A percentile compares a stretch with the other conserved stretches of the same genome.
phyloP scores from a whole-genome alignment of 2,113 vertebrate genomes.

The Nibea albiflora region DNA sequence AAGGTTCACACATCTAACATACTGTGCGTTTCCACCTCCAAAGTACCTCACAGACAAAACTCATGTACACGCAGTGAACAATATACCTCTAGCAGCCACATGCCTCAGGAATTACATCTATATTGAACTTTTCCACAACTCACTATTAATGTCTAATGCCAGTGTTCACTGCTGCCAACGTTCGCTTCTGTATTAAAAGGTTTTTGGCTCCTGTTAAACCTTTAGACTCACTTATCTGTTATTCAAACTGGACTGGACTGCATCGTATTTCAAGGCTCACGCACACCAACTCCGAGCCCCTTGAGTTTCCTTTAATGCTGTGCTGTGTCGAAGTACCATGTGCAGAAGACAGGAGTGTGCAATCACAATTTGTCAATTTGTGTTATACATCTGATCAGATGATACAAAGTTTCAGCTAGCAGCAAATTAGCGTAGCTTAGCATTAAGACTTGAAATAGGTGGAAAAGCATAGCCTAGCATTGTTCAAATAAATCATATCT shows the following conservation, averaged over 20 bases:
- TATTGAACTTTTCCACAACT: not conserved
- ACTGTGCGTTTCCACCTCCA: not conserved
- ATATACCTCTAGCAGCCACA: not conserved
- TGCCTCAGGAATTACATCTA: too few relatives aligned
- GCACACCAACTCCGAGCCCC: not conserved
- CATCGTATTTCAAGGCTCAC: not conserved
- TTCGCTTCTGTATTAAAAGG: not conserved
- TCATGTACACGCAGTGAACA: not conserved
- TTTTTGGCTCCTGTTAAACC: not conserved
- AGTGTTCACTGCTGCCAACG: not conserved
- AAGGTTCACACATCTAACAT: not conserved
- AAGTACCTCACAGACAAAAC: not conserved
- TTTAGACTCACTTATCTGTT: not conserved
- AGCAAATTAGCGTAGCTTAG: too few relatives aligned
- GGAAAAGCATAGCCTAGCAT: too few relatives aligned
- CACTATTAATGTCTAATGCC: not conserved
- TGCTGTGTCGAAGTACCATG: too few relatives aligned
- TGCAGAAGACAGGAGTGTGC: too few relatives aligned
- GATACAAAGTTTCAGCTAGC: too few relatives aligned
- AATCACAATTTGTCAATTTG: too few relatives aligned
- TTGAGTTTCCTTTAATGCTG: not conserved
- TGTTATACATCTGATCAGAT: too few relatives aligned
- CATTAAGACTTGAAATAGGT: too few relatives aligned
- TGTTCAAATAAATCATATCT: too few relatives aligned
- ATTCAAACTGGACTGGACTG: not conserved